Evolutionary conservation across 2,888 invertebrate species (phyloP).

Genomic region (Euzophera pinguis): DNA sequence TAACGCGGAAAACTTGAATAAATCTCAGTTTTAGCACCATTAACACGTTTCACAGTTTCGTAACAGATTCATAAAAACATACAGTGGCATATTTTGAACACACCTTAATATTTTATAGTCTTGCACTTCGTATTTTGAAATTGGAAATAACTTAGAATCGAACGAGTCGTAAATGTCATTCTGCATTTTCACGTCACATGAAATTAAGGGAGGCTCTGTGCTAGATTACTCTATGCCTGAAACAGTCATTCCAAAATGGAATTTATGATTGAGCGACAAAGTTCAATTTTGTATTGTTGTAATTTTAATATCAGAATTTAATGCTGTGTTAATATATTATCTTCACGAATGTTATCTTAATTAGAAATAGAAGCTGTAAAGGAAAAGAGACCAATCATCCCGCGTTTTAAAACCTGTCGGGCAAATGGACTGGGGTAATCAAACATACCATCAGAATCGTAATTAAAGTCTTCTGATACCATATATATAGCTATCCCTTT

Average conservation of each 20-base stretch:
- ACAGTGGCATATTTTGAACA: conserved; percentile 8
- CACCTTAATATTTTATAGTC: background rate
- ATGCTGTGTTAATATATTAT: conserved; percentile 14
- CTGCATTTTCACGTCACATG: conserved; percentile 7
- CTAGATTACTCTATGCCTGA: background rate
- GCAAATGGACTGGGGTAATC: conserved; percentile 27
- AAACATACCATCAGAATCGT: conserved; percentile 36
- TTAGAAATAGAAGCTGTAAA: conserved; percentile 19
- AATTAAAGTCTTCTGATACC: conserved; percentile 34
- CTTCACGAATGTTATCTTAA: conserved; percentile 20
- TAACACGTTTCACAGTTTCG: conserved; percentile 1
- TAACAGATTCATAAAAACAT: conserved; percentile 8
- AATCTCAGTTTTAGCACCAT: conserved; percentile 3
- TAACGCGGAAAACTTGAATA: background rate
- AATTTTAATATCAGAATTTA: conserved; percentile 1
- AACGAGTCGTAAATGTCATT: background rate
- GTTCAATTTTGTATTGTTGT: background rate
- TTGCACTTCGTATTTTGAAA: conserved; percentile 2
- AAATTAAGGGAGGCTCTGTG: conserved; percentile 1
- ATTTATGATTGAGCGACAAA: background rate
- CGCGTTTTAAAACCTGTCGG: conserved; percentile 22
- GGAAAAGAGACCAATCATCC: conserved; percentile 22
- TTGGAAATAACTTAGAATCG: conserved; percentile 2
- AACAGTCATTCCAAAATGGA: background rate
- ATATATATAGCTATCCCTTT: conserved; percentile 21